phyloP scores from a whole-genome alignment of 2,797 vertebrate genomes.

The Micrastur ruficollis region DNA sequence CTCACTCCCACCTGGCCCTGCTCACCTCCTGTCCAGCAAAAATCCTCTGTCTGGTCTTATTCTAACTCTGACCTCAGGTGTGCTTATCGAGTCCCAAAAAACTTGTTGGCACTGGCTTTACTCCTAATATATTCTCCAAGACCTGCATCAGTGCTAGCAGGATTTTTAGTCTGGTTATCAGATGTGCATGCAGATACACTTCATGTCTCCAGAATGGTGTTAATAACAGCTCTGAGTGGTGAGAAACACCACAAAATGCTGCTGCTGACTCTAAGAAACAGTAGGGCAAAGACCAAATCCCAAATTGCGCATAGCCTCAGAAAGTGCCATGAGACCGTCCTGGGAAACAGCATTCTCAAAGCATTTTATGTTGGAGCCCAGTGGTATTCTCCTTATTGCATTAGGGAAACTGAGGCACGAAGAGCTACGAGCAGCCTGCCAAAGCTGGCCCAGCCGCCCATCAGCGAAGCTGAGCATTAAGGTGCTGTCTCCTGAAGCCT shows the following conservation, averaged over 20 bases:
- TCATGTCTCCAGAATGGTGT: not conserved
- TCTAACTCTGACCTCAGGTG: not conserved
- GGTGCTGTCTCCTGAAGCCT: not conserved
- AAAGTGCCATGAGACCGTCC: accelerated
- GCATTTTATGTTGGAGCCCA: not conserved
- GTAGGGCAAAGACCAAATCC: not conserved
- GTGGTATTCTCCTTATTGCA: not conserved
- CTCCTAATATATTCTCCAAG: not conserved
- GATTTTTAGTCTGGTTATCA: not conserved
- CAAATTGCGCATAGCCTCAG: not conserved
- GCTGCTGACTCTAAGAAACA: not conserved
- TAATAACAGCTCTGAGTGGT: not conserved
- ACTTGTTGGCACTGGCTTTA: not conserved
- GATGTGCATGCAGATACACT: not conserved
- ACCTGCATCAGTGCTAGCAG: not conserved
- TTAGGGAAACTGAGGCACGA: not conserved
- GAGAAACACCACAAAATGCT: not conserved
- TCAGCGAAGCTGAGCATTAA: not conserved
- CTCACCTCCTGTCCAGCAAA: not conserved
- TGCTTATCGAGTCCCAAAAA: not conserved
- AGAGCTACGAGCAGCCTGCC: not conserved
- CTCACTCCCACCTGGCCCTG: not conserved
- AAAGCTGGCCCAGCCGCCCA: not conserved
- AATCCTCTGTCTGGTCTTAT: not conserved
- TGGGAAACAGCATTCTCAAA: not conserved